phyloP scores from a whole-genome alignment of 2,888 invertebrate species.

The Allygus modestus region DNA sequence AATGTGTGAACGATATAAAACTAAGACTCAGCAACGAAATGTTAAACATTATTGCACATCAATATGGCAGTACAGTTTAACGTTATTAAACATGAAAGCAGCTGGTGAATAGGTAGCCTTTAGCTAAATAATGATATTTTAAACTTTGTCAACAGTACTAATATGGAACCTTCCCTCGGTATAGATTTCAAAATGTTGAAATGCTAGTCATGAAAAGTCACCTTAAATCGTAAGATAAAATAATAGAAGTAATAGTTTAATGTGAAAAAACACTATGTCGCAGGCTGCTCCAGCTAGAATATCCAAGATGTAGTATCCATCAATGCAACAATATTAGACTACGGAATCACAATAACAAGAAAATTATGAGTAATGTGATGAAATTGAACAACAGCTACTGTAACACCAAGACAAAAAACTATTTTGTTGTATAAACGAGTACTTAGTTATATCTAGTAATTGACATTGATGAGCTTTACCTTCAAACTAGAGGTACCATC shows the following conservation, averaged over 20 bases:
- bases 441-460: slow-evolving; percentile 26
- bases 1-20: no score
- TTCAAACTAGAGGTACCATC: not conserved
- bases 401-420: slow-evolving; percentile 13
- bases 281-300: not conserved
- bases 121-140: no score
- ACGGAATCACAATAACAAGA: slow-evolving; percentile 24
- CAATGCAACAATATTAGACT: slow-evolving; percentile 21
- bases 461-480: slow-evolving; percentile 36
- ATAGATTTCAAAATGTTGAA: no score
- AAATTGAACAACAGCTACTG: not conserved
- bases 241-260: no score
- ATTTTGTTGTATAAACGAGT: not conserved
- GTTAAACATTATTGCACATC: not conserved
- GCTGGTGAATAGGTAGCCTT: no score
- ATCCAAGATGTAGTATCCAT: not conserved
- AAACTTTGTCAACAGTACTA: no score
- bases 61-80: not conserved
- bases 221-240: no score
- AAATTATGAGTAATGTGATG: not conserved
- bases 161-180: no score
- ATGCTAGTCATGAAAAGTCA: no score
- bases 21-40: no score
- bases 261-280: no score
- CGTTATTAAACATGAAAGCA: no score